Base-by-base conservation (phyloP, 2,797 vertebrate species). In the Acipenser ruthenus region DNA sequence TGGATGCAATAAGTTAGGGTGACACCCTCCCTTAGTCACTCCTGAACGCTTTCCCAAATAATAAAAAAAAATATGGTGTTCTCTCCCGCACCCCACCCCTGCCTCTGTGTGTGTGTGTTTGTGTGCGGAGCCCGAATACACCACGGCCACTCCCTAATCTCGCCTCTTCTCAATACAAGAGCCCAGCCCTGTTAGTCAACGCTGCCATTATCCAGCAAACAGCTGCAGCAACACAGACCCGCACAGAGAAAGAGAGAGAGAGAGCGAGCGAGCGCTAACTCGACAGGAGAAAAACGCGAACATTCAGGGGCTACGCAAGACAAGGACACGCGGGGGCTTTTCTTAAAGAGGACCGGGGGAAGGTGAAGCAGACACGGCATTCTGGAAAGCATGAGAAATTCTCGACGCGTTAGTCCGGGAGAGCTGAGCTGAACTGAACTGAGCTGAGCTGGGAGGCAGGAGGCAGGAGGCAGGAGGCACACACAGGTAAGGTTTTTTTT, bases 181-280 rank as follows among this genome's bases (percentile, higher is more conserved):
- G 81, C 80, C 79, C 77, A 80, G 80, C 82, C 79, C 82, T 77
- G 66, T 71, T 76, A 78, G 67, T 10, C 71, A 72, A 58, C 76
- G 74, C 78, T 76, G 79, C 81, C 86, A 89, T 87, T 90, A 83
- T 87, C 80, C 79, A 23, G 1, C 11, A 6, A 8, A 82, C 82
- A 88, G 84, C 83, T 83, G 8, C 83, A 84, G 83, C 78, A 71
- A 75, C 80, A 79, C 76, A 78, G 72, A 76, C 72, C 49, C 59
- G 62, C 66, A 64, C 72, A 67, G 75, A 74, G 68, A 66, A 49
- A 48, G 49, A 49, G 70, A 63, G 71, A 68, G 68, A 68, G 63
- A 53, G 9, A 47, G 49, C 64, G n/a, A n/a, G n/a, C n/a, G 49
- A 67, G 60, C 62, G 60, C 67, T 63, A 60, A 53, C 71, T 48